Evolutionary conservation across 2,113 vertebrate species (phyloP), one percentile per base, ranked within the genome.

Genomic region (Casuarius casuarius): DNA sequence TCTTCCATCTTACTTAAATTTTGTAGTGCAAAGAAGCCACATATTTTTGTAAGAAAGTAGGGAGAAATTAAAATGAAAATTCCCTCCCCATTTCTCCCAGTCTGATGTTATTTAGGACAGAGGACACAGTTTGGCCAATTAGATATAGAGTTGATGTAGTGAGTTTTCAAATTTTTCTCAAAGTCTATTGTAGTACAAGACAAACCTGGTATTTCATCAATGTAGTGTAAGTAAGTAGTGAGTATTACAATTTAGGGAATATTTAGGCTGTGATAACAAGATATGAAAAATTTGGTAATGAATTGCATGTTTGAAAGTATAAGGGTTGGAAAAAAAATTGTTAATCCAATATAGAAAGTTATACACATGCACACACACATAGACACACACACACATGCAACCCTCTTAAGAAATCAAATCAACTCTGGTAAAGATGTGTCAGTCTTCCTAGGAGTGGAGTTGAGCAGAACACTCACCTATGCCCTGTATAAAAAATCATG

Each of bases 61-160:
- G 11, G 5, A 12, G 62, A 48, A 84, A 28, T 1, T 29, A 21
- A 70, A 73, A 51, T 61, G 42, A 33, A 35, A 38, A 48, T 61
- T 61, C 16, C 67, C 62, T 52, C 48, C 4, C 70, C 0, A 49
- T 89, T 94, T 92, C 4, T 70, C 67, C 5, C 19, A 35, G 5
- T 40, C 40, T 35, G 23, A 16, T 80, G 20, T 29, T 70, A 54
- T 46, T 9, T 67, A 70, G 59, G 12, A 65, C 6, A 44, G 2
- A 14, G 20, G 7, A 51, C 11, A 49, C 13, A 76, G 58, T 93
- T 29, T n/a, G 10, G 9, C 65, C 20, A 79, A 52, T 21, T 29
- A 82, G 71, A 40, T 31, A 65, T 44, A 38, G 88, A 66, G 3
- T 23, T 59, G 11, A 21, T 0, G 0, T 33, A 8, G 2, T 58